Conservation (phyloP, 2,113 vertebrate species). For the Thunnus maccoyii region DNA sequence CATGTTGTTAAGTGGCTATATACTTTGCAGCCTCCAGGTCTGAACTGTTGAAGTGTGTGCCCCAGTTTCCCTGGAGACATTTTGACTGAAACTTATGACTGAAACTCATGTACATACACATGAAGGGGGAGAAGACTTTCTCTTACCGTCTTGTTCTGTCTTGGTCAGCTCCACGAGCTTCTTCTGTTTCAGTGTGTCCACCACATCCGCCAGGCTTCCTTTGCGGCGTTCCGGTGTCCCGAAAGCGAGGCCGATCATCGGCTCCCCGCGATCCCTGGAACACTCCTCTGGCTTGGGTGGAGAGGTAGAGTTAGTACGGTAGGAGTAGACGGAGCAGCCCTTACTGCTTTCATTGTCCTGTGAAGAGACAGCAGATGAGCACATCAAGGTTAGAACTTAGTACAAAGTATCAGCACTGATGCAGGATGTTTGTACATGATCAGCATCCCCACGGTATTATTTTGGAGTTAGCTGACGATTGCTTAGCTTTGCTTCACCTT, state of each 20-base stretch:
- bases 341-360: conserved; percentile 95
- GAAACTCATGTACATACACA: not conserved
- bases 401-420: not conserved
- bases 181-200: conserved; percentile 98
- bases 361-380: conserved; percentile 41
- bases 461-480: conserved; percentile 2
- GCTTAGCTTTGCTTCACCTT: not conserved
- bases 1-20: not conserved
- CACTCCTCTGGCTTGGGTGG: conserved; percentile 94
- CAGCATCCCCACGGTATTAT: not conserved
- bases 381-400: not conserved
- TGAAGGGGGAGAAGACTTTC: not conserved
- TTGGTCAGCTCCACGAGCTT: conserved; percentile 97
- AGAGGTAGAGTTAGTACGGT: conserved; percentile 96
- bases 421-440: not conserved
- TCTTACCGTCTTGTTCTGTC: conserved; percentile 95
- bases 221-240: conserved; percentile 96
- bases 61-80: not conserved
- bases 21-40: not conserved
- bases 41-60: not conserved
- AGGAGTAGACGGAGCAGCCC: conserved; percentile 93
- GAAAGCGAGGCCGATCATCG: conserved; percentile 89
- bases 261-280: conserved; percentile 90
- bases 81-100: not conserved
- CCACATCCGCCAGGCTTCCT: conserved; percentile 96